These are phyloP conservation scores for Raja brachyura DNA, from an alignment of 2,113 vertebrate species.

Conservation along the genomic window DNA sequence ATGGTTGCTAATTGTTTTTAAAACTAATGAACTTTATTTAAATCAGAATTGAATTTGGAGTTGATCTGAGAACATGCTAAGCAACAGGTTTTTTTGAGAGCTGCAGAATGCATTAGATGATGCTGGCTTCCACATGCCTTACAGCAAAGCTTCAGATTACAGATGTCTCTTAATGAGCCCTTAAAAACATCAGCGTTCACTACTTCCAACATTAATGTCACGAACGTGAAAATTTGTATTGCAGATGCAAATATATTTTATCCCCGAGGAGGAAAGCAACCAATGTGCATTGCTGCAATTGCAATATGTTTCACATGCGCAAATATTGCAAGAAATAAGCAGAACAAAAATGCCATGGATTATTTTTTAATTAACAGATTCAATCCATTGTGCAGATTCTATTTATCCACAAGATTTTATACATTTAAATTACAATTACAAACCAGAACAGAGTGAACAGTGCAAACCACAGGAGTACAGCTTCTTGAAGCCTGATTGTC, in stretches of 20 bases:
- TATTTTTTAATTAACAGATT: background rate
- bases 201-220: background rate
- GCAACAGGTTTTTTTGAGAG: background rate
- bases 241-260: background rate
- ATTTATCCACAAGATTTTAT: background rate
- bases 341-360: background rate
- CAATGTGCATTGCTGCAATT: background rate
- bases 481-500: background rate
- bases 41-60: background rate
- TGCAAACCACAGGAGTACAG: conserved; percentile 11
- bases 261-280: too few relatives aligned
- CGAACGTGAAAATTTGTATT: background rate
- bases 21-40: background rate
- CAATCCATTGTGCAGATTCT: background rate
- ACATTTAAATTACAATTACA: conserved; percentile 18
- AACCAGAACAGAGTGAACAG: conserved; percentile 6
- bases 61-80: background rate
- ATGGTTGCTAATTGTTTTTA: background rate
- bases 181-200: background rate
- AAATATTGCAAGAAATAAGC: background rate
- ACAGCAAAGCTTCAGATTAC: background rate
- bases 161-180: background rate
- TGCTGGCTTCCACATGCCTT: background rate
- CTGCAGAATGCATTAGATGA: background rate
- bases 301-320: background rate